phyloP scores from a whole-genome alignment of 2,888 invertebrate species.

The Sinelater perroti region DNA sequence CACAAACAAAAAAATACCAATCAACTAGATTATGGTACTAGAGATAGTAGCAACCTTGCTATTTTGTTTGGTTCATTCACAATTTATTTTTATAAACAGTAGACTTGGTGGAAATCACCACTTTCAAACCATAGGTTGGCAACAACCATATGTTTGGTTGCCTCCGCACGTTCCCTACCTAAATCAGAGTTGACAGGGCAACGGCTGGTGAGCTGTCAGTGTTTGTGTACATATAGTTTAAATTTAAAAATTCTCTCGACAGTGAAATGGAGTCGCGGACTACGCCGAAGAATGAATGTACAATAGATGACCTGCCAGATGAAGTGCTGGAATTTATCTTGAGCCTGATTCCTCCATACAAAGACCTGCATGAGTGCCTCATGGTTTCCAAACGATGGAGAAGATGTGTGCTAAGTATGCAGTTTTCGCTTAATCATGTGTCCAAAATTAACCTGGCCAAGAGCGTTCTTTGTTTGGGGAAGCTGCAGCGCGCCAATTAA shows the following conservation, averaged over 20 bases:
- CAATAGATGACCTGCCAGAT: slow-evolving; percentile 82
- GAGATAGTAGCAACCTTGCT: too few relatives aligned
- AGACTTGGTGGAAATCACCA: too few relatives aligned
- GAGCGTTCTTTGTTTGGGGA: slow-evolving; percentile 31
- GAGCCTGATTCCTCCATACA: slow-evolving; percentile 87
- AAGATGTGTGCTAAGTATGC: slow-evolving; percentile 83
- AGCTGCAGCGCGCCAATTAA: slow-evolving; percentile 26
- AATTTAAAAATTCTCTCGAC: slow-evolving; percentile 23
- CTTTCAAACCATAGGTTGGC: too few relatives aligned
- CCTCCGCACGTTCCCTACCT: too few relatives aligned
- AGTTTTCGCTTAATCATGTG: slow-evolving; percentile 36
- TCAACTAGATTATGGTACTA: too few relatives aligned
- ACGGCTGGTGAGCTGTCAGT: slow-evolving; percentile 18
- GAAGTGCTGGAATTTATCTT: slow-evolving; percentile 94
- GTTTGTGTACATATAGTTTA: slow-evolving; percentile 24
- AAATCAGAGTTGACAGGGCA: too few relatives aligned
- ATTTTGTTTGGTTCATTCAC: too few relatives aligned
- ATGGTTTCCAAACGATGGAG: slow-evolving; percentile 89
- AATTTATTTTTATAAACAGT: too few relatives aligned
- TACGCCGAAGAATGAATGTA: slow-evolving; percentile 25
- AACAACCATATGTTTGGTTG: too few relatives aligned
- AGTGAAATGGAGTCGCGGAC: slow-evolving; percentile 19
- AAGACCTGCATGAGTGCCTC: slow-evolving; percentile 87
- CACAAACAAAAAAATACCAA: too few relatives aligned
- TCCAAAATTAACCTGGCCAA: slow-evolving; percentile 32